Evolutionary conservation across 2,888 invertebrate genomes (phyloP).

Genomic region (Drosophila kambysellisi): DNA sequence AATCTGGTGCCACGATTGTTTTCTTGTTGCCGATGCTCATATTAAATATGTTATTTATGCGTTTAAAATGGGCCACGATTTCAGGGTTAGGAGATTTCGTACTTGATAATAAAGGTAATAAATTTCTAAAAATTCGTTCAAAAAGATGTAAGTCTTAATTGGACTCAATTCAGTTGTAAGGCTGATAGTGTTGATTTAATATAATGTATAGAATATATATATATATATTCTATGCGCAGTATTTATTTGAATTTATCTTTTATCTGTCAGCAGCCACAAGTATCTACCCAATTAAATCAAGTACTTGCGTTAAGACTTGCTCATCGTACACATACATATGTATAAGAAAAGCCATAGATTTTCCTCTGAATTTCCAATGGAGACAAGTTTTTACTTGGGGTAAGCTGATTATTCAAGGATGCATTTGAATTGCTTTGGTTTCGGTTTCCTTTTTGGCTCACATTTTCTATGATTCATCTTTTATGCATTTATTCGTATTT

Average conservation of each 20-base stretch:
- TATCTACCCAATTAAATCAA: slow-evolving; percentile 3
- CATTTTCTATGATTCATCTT: slow-evolving; percentile 25
- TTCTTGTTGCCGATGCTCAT: slow-evolving; percentile 13
- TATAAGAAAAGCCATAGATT: slow-evolving; percentile 11
- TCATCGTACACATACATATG: background rate
- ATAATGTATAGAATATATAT: background rate
- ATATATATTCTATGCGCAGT: no score
- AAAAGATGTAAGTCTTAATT: background rate
- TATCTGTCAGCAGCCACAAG: background rate
- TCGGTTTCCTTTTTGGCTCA: slow-evolving; percentile 30
- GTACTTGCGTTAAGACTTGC: background rate
- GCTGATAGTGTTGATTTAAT: background rate
- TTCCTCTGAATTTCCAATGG: slow-evolving; percentile 36
- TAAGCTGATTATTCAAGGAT: slow-evolving; percentile 64
- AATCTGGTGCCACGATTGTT: slow-evolving; percentile 51
- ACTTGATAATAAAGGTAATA: background rate
- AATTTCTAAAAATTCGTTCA: background rate
- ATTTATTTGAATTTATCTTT: background rate
- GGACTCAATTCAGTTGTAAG: background rate
- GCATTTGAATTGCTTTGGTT: slow-evolving; percentile 68
- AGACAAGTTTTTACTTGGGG: slow-evolving; percentile 20
- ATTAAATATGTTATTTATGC: slow-evolving; percentile 14
- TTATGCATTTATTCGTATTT: slow-evolving; percentile 13
- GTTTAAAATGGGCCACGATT: background rate
- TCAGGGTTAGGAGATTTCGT: background rate